phyloP scores from a whole-genome alignment of 2,113 vertebrate species.

The Sula dactylatra region DNA sequence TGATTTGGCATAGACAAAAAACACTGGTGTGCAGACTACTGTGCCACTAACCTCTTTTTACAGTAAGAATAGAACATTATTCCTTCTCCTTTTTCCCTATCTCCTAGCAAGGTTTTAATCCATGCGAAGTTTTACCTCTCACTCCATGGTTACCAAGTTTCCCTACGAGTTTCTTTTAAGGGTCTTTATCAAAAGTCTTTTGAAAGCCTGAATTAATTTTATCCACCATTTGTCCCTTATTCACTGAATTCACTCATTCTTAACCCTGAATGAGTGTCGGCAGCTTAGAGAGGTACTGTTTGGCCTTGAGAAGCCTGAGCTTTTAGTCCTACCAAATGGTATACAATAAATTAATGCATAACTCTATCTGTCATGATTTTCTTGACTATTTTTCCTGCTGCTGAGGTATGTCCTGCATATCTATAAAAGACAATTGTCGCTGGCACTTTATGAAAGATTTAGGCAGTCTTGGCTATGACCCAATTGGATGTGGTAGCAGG shows the following conservation, averaged over 20 bases:
- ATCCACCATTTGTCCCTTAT: slow-evolving; percentile 17
- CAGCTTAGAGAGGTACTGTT: background rate
- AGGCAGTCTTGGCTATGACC: background rate
- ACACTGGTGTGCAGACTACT: background rate
- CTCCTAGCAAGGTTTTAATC: slow-evolving; percentile 5
- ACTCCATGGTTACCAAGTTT: slow-evolving; percentile 53
- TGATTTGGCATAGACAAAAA: background rate
- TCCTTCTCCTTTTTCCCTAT: background rate
- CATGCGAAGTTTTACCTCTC: slow-evolving; percentile 22
- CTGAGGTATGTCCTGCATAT: background rate
- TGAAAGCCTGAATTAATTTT: slow-evolving; percentile 57
- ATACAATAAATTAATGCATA: background rate
- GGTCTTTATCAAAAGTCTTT: slow-evolving; percentile 48
- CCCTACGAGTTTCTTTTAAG: background rate
- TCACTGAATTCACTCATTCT: too few species aligned
- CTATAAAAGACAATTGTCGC: background rate
- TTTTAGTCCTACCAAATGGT: background rate
- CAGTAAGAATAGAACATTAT: background rate
- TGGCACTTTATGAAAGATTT: background rate
- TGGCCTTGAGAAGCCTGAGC: background rate
- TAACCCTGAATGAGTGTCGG: background rate
- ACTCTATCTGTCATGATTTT: background rate
- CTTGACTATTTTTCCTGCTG: background rate
- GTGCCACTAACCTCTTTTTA: background rate
- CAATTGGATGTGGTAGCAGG: background rate